Evolutionary conservation across 2,888 invertebrate species (phyloP), one percentile per base, ranked within the genome.

Genomic region (Pecten maximus): DNA sequence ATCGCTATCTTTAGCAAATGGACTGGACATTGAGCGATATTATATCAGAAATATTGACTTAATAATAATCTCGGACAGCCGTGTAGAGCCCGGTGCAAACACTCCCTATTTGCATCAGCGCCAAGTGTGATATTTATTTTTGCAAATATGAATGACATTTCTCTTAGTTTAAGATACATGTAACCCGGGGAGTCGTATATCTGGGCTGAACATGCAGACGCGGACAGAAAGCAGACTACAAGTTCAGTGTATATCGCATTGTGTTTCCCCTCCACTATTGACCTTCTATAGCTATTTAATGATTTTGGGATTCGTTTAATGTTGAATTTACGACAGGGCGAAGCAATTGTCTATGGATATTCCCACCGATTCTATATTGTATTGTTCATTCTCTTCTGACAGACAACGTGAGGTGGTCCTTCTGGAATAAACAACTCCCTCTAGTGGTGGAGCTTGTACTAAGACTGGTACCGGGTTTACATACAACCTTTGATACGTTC

Each of bases 371-470:
- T 74, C 74, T 35, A 74, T n/a, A n/a, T 74, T 74, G 35, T 74
- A 74, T 6, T 74, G 74, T 74, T 35, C 74, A 74, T 74, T 74
- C 74, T 35, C 74, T 10, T 74, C 6, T 28, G 74, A 35, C 28
- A 35, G 74, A 74, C 74, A 74, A 74, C 74, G 74, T 35, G 35
- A 74, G 74, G 74, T 28, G 74, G 35, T 74, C 74, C 74, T 74
- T 10, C 28, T 0, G 74, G 35, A 23, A 74, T 74, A 74, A 74
- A 35, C 74, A 28, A 28, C 28, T n/a, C 60, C 60, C n/a, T 28
- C 60, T 74, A 74, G 74, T 35, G 74, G 74, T 10, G 28, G 35
- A 74, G 74, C 35, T 35, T 35, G 23, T 35, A 74, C 12, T 0
- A 35, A 74, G 74, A 19, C 74, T 35, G 74, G 74, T 74, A 74